Evolutionary conservation across 2,113 vertebrate species (phyloP), one percentile per base, ranked within the genome.

Genomic region (Anoplopoma fimbria): DNA sequence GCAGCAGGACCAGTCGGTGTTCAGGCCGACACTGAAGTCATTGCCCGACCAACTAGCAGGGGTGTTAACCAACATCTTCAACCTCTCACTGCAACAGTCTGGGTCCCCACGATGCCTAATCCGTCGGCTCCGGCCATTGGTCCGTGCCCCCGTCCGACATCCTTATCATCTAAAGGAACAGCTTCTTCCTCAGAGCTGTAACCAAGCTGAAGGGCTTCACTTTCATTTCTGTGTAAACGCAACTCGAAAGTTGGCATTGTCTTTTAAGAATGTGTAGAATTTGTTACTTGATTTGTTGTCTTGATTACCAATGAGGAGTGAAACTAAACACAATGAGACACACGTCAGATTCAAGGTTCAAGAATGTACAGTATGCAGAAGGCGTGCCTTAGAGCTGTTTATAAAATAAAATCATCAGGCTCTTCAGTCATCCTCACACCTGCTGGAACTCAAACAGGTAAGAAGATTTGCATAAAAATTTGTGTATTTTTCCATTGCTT

Each of bases 361-460:
- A 23, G 51, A 33, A 60, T 76, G 38, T 21, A 6, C 0, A 29
- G 3, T 4, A 81, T 60, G 58, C 15, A 61, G 42, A 10, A 23
- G 74, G 83, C 0, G 74, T 69, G 79, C 25, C 57, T 49, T 6
- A 19, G 15, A 55, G 3, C 3, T 31, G 5, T 7, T 25, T 25
- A 86, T 86, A 55, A 81, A n/a, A 55, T 19, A 25, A 14, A 2
- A 29, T 4, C 31, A 4, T 85, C 49, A 14, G 58, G 10, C 0
- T 17, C 8, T 27, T 14, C 6, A 1, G 23, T 47, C 19, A 68
- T 0, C 1, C 57, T 9, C 21, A 55, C 60, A 55, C 13, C 74
- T 36, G n/a, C 69, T 40, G 63, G 49, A 40, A 27, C 13, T 58
- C 75, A 38, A 63, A 51, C 69, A 79, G 75, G 79, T 78, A 69